Percentiles rank a stretch among this genome's conserved stretches.
Evolutionary conservation across 1,140 invertebrate species (phyloP).

Genomic region (Aphelenchoides besseyi): DNA sequence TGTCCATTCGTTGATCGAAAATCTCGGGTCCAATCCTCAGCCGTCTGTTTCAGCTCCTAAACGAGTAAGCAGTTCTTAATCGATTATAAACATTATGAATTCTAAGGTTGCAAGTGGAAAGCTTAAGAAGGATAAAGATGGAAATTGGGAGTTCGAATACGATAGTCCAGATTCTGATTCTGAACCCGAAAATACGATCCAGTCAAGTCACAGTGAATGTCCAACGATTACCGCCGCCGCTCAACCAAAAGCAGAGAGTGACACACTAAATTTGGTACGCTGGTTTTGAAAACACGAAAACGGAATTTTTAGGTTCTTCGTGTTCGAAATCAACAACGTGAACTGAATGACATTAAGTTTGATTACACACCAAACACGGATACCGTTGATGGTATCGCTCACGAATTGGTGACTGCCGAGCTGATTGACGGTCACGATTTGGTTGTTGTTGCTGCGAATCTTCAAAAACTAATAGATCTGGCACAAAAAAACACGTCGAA

Average conservation of each 20-base stretch:
- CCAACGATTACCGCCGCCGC: slow-evolving; percentile 17
- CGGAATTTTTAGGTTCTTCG: slow-evolving; percentile 54
- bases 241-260: slow-evolving; percentile 15
- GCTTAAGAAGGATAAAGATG: slow-evolving; percentile 61
- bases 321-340: slow-evolving; percentile 78
- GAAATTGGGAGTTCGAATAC: slow-evolving; percentile 63
- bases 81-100: slow-evolving; percentile 1
- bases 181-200: slow-evolving; percentile 26
- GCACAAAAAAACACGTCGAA: slow-evolving; percentile 64
- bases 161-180: slow-evolving; percentile 52
- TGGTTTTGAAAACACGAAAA: too few species aligned
- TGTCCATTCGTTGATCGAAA: slow-evolving; percentile 77
- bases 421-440: slow-evolving; percentile 86
- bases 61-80: slow-evolving; percentile 36
- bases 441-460: slow-evolving; percentile 81
- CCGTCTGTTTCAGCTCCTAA: slow-evolving; percentile 44
- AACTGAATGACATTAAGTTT: slow-evolving; percentile 94
- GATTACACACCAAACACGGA: slow-evolving; percentile 81
- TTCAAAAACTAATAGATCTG: slow-evolving; percentile 81
- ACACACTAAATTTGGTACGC: slow-evolving; percentile 54
- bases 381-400: slow-evolving; percentile 85
- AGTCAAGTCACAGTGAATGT: slow-evolving; percentile 6
- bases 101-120: slow-evolving; percentile 59
- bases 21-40: slow-evolving; percentile 51
- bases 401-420: slow-evolving; percentile 86